phyloP scores from a whole-genome alignment of 2,113 vertebrate genomes.

The Rhea americana region DNA sequence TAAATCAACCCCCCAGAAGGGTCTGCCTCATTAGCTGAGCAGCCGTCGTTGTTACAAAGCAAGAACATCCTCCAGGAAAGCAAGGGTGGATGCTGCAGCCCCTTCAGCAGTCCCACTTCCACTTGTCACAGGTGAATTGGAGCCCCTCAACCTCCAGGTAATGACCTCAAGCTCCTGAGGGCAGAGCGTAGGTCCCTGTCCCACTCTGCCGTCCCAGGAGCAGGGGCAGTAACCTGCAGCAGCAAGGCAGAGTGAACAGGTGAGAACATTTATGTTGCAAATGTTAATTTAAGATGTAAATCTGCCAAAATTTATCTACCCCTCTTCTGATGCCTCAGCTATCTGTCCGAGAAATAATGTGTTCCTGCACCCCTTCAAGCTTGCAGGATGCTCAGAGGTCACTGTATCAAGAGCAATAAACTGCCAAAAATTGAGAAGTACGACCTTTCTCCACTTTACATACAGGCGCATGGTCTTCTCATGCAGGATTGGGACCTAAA shows the following conservation, averaged over 20 bases:
- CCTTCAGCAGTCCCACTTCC: neutral
- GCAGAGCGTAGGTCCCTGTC: neutral
- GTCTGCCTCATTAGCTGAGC: neutral
- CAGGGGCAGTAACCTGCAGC: neutral
- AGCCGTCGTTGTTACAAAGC: neutral
- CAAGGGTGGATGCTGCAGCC: neutral
- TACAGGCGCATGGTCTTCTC: neutral
- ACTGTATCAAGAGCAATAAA: neutral
- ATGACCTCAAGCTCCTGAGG: neutral
- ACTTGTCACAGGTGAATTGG: rapidly evolving
- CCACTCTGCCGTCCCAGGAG: neutral
- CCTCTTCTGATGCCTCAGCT: neutral
- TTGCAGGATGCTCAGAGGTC: neutral
- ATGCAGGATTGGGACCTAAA: neutral
- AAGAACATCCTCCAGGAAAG: too few species aligned
- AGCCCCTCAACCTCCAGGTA: neutral
- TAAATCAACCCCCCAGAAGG: neutral
- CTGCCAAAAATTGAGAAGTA: neutral
- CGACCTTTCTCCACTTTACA: neutral
- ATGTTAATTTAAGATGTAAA: neutral
- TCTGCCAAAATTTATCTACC: neutral
- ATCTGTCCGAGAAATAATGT: neutral
- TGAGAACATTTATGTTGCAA: neutral
- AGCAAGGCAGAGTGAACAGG: neutral
- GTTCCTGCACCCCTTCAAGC: neutral